Evolutionary conservation across 2,113 vertebrate genomes (phyloP), one percentile per base, ranked within the genome.

Genomic region (Cebidichthys violaceus): DNA sequence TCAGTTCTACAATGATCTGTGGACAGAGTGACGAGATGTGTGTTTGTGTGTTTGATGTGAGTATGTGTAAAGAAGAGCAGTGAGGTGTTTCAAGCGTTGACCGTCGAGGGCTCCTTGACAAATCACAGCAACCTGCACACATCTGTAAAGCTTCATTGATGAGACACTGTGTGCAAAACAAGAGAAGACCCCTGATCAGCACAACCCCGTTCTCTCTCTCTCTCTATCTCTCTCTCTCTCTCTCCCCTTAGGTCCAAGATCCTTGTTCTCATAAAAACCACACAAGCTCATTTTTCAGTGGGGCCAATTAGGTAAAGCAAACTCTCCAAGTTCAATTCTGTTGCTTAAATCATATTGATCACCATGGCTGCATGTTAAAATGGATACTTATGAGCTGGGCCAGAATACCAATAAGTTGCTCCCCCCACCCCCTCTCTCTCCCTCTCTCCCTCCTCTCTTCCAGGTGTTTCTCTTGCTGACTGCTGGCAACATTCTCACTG

Each of bases 221-320:
- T n/a, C n/a, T n/a, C n/a, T n/a, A n/a, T n/a, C n/a, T n/a, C n/a
- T n/a, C n/a, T n/a, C n/a, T n/a, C n/a, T n/a, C n/a, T n/a, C n/a
- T n/a, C n/a, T n/a, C 64, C 79, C 75, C 70, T 77, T 24, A 68
- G 77, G 76, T 90, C 79, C 59, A 81, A 87, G 82, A 90, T 86
- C 70, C 86, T 87, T 82, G 82, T 86, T 89, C 92, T 84, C 86
- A 89, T 92, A 91, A 89, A 33, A 92, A 90, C 80, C 87, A 75
- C 8, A 69, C 75, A 83, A 94, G 90, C 91, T 95, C 93, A 95
- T 96, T 95, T 95, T 94, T 95, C 94, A 95, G 89, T 89, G 77
- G 86, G 86, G 89, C 91, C 94, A 95, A 95, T 96, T 95, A 94
- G 91, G 93, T 95, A 94, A 95, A 95, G 93, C 92, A 91, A 95